Conservation (phyloP, 2,888 invertebrate species). For the Nephrotoma appendiculata region DNA sequence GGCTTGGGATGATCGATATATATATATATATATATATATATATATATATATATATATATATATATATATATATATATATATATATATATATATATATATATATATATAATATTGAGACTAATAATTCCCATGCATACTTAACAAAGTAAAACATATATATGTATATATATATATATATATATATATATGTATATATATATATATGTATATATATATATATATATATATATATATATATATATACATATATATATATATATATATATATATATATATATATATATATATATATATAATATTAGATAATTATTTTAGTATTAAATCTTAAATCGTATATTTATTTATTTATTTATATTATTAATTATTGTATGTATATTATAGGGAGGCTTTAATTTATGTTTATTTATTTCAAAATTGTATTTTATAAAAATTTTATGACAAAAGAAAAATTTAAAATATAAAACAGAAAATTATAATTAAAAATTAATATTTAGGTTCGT, state of each 20-base stretch:
- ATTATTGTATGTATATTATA: not conserved
- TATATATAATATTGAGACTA: not conserved
- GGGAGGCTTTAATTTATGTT: not conserved
- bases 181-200: not conserved
- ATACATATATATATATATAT: no score
- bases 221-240: no score
- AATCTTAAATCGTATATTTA: not conserved
- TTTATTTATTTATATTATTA: not conserved
- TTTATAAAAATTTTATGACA: not conserved
- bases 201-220: no score
- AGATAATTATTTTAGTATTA: not conserved
- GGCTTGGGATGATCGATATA: no score
- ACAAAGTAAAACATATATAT: not conserved
- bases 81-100: not conserved
- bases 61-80: not conserved
- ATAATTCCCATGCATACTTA: not conserved
- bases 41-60: not conserved
- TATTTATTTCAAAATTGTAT: not conserved
- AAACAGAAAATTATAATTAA: not conserved
- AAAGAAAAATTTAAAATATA: not conserved
- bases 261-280: no score
- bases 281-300: not conserved
- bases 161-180: not conserved
- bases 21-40: not conserved
- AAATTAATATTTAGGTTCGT: not conserved